These are phyloP conservation scores for Glyptemys insculpta DNA, from an alignment of 2,797 vertebrate genomes.

Conservation along the genomic window DNA sequence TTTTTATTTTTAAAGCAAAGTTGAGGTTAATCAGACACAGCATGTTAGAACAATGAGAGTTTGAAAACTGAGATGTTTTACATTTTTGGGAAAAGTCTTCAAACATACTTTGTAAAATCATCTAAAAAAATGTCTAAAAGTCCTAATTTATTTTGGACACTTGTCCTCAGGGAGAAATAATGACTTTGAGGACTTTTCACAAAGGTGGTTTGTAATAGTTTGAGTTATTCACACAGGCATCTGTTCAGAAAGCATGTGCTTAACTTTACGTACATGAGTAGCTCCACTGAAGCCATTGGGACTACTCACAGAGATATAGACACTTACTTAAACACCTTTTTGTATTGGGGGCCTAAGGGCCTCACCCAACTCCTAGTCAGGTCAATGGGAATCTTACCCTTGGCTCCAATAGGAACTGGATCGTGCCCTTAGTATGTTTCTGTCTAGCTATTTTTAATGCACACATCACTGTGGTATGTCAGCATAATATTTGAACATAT, in stretches of 20 bases:
- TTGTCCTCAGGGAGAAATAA: background rate
- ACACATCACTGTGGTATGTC: background rate
- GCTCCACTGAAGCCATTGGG: background rate
- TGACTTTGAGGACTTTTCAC: background rate
- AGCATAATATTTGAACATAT: background rate
- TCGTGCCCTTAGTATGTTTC: background rate
- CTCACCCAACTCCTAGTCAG: background rate
- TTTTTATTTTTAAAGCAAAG: background rate
- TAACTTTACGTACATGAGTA: background rate
- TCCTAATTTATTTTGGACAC: background rate
- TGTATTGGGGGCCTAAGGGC: background rate
- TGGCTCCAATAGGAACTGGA: background rate
- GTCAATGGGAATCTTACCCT: background rate
- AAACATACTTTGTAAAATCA: background rate
- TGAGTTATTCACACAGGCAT: background rate
- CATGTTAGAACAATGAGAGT: background rate
- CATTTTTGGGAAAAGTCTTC: background rate
- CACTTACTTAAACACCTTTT: background rate
- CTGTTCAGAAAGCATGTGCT: background rate
- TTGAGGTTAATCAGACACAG: background rate
- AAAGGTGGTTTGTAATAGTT: background rate
- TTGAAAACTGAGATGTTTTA: background rate
- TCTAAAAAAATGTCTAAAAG: background rate
- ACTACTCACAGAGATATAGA: background rate
- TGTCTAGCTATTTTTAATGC: background rate